Conservation (phyloP, 1,140 invertebrate species). For the Drosophila bipectinata region DNA sequence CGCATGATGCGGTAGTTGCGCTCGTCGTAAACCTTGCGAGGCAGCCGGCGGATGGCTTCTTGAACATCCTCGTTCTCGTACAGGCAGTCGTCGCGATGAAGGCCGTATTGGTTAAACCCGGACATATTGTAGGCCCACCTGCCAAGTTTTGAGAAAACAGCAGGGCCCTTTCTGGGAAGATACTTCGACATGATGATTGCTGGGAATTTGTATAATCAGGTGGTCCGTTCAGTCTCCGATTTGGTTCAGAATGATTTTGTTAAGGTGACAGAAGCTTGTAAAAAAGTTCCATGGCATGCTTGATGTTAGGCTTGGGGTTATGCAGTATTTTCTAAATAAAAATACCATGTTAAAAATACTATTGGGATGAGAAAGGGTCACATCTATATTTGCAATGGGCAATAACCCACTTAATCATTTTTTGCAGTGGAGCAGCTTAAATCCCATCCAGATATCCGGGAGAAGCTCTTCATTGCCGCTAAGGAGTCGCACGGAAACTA, state of each 20-base stretch:
- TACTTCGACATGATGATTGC: constrained; percentile 70
- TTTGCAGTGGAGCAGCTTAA: constrained; percentile 91
- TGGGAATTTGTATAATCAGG: constrained; percentile 15
- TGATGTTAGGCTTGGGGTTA: too few relatives aligned
- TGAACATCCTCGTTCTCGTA: constrained; percentile 89
- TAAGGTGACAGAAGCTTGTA: constrained; percentile 9
- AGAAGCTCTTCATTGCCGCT: constrained; percentile 89
- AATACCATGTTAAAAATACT: too few relatives aligned
- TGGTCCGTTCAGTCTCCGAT: constrained; percentile 8
- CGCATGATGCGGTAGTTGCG: constrained; percentile 91
- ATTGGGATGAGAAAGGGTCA: too few relatives aligned
- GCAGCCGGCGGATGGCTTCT: constrained; percentile 92
- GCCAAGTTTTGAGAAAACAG: constrained; percentile 84
- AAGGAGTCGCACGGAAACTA: constrained; percentile 84
- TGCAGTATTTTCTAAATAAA: too few relatives aligned
- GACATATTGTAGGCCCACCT: constrained; percentile 88
- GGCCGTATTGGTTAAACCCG: constrained; percentile 90
- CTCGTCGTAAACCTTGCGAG: constrained; percentile 89
- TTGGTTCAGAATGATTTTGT: constrained; percentile 27
- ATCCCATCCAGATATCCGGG: constrained; percentile 87
- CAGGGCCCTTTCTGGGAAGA: constrained; percentile 71
- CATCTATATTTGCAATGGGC: too few relatives aligned
- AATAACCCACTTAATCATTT: too few relatives aligned
- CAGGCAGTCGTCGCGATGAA: constrained; percentile 91
- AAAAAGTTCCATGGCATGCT: too few relatives aligned